These are phyloP conservation scores for Tragelaphus buxtoni DNA, from an alignment of 2,113 vertebrate genomes.

Conservation along the genomic window DNA sequence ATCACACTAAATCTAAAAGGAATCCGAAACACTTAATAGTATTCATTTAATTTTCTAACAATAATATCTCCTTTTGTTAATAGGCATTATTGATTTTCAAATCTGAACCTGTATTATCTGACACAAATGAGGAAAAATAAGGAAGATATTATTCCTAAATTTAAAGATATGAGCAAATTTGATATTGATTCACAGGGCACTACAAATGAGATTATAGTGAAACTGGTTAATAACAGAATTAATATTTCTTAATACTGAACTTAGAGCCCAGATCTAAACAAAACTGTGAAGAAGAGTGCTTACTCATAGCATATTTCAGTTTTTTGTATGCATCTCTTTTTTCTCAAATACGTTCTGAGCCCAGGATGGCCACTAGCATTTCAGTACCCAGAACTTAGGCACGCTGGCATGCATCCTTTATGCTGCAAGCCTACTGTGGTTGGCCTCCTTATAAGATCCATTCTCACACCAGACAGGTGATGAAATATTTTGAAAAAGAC, in stretches of 20 bases:
- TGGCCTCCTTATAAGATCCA: not conserved
- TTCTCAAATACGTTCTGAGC: not conserved
- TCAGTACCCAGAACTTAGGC: not conserved
- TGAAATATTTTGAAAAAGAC: not conserved
- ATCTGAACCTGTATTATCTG: not conserved
- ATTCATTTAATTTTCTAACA: not conserved
- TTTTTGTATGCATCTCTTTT: not conserved
- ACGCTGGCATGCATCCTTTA: not conserved
- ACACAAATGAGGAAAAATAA: not conserved
- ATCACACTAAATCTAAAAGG: constrained; percentile 27
- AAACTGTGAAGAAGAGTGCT: not conserved
- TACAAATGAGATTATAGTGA: not conserved
- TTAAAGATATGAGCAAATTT: constrained; percentile 7
- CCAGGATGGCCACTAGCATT: not conserved
- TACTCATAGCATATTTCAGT: not conserved
- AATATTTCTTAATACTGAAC: not conserved
- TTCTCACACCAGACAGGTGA: not conserved
- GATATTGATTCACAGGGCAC: not conserved
- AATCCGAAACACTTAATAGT: constrained; percentile 2
- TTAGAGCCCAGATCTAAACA: not conserved
- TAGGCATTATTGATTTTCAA: constrained; percentile 9
- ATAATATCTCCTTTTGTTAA: not conserved
- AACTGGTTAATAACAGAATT: not conserved
- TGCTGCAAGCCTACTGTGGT: not conserved
- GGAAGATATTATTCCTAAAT: not conserved